Percentiles rank a stretch among this genome's conserved stretches.
phyloP scores from a whole-genome alignment of 1,140 invertebrate genomes.

The Camponotus pennsylvanicus region DNA sequence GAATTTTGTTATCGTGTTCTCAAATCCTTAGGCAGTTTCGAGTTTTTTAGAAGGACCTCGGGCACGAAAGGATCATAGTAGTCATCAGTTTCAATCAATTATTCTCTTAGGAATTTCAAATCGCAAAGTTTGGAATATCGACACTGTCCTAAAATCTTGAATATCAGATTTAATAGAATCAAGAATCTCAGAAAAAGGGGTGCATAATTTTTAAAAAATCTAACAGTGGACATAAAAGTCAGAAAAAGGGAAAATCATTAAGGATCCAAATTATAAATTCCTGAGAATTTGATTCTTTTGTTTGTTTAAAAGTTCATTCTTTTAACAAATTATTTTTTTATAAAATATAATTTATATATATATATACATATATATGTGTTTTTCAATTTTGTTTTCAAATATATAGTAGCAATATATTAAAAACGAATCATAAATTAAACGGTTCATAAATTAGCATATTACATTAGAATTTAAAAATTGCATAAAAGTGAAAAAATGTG shows the following conservation, averaged over 20 bases:
- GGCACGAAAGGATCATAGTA: not conserved
- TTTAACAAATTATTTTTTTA: too few species aligned
- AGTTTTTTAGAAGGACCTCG: not conserved
- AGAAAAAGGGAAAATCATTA: not conserved
- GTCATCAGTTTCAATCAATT: not conserved
- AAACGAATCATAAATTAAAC: too few species aligned
- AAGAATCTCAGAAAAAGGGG: too few species aligned
- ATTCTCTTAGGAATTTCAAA: not conserved
- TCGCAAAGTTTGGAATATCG: not conserved
- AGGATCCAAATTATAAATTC: conserved; percentile 7
- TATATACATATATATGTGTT: too few species aligned
- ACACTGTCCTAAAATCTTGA: not conserved
- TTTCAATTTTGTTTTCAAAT: too few species aligned
- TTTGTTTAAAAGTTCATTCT: too few species aligned
- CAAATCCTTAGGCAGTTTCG: not conserved
- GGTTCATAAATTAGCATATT: too few species aligned
- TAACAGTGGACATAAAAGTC: not conserved
- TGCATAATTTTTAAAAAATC: too few species aligned
- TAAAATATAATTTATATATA: too few species aligned
- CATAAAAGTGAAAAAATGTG: not conserved
- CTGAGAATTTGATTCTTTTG: not conserved
- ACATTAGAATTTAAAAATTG: too few species aligned
- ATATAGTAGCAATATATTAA: too few species aligned
- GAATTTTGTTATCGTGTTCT: not conserved
- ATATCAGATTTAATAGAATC: not conserved